These are phyloP conservation scores for Toxonevra muliebris DNA, from an alignment of 2,888 invertebrate species.

Conservation along the genomic window DNA sequence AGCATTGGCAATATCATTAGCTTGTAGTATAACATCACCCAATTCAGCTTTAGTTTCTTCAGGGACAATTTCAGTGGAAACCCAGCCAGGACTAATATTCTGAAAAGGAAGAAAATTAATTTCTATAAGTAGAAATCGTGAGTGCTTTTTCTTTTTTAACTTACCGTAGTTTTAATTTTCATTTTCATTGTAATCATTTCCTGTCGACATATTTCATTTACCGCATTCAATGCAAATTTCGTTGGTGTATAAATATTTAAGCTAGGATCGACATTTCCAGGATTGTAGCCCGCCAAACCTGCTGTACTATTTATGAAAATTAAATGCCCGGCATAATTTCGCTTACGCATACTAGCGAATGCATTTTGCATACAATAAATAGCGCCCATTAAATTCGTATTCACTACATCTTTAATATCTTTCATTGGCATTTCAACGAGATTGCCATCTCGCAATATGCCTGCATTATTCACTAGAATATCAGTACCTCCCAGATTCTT, in stretches of 20 bases:
- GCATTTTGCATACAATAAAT: conserved; percentile 67
- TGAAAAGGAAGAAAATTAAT: conserved; percentile 31
- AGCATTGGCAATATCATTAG: conserved; percentile 58
- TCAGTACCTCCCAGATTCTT: conserved; percentile 68
- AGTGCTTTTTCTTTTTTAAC: conserved; percentile 26
- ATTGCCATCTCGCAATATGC: conserved; percentile 57
- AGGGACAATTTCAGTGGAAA: conserved; percentile 59
- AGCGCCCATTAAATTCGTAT: conserved; percentile 66
- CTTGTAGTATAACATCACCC: conserved; percentile 51
- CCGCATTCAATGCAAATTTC: conserved; percentile 60
- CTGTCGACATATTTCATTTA: conserved; percentile 59
- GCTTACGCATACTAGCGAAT: conserved; percentile 65
- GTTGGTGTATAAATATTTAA: conserved; percentile 59
- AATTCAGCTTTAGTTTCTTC: conserved; percentile 46
- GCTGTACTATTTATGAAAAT: conserved; percentile 58
- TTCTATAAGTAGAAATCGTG: not conserved
- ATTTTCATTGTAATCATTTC: conserved; percentile 56
- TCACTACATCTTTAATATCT: conserved; percentile 59
- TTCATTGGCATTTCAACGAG: conserved; percentile 52
- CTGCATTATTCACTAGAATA: conserved; percentile 72
- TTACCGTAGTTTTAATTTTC: conserved; percentile 61
- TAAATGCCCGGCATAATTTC: conserved; percentile 55
- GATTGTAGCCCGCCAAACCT: conserved; percentile 53
- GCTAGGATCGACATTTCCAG: conserved; percentile 46
- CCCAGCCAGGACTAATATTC: conserved; percentile 61